Conservation (phyloP, 2,113 vertebrate genomes). For the Cottus gobio region DNA sequence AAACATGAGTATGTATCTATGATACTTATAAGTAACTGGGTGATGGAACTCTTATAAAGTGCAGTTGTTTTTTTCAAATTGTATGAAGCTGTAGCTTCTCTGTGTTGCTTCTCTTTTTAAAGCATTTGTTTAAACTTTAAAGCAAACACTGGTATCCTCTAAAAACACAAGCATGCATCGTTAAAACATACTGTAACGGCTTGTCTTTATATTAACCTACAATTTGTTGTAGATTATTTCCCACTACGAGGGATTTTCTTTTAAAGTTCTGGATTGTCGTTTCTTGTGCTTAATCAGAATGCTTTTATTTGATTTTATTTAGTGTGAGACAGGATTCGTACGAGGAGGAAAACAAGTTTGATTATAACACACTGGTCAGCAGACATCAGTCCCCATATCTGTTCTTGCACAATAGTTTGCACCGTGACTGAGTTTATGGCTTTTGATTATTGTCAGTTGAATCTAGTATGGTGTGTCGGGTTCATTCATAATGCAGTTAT, state of each 20-base stretch:
- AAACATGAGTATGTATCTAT: slow-evolving; percentile 73
- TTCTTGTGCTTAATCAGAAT: not conserved
- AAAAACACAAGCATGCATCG: not conserved
- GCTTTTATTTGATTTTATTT: not conserved
- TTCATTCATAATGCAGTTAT: not conserved
- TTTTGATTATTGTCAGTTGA: not conserved
- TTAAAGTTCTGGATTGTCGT: not conserved
- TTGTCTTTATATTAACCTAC: slow-evolving; percentile 1
- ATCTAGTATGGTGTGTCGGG: not conserved
- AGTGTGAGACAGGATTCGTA: not conserved
- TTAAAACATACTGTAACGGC: not conserved
- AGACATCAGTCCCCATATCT: not conserved
- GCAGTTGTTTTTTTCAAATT: not conserved
- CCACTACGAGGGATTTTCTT: not conserved
- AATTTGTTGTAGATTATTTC: slow-evolving; percentile 26
- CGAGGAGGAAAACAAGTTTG: not conserved
- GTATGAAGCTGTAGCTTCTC: not conserved
- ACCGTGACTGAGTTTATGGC: not conserved
- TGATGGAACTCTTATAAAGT: not conserved
- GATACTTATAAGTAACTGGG: slow-evolving; percentile 66
- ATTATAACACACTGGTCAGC: not conserved
- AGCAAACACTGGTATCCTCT: slow-evolving; percentile 25
- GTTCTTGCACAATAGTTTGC: not conserved
- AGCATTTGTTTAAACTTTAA: slow-evolving; percentile 20
- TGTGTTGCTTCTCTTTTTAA: slow-evolving; percentile 9